A percentile compares a stretch with the other conserved stretches of the same genome.
These are phyloP conservation scores for Apostichopus leukothele DNA, from an alignment of 53 echinoderm and acorn worm species.

Conservation along the genomic window DNA sequence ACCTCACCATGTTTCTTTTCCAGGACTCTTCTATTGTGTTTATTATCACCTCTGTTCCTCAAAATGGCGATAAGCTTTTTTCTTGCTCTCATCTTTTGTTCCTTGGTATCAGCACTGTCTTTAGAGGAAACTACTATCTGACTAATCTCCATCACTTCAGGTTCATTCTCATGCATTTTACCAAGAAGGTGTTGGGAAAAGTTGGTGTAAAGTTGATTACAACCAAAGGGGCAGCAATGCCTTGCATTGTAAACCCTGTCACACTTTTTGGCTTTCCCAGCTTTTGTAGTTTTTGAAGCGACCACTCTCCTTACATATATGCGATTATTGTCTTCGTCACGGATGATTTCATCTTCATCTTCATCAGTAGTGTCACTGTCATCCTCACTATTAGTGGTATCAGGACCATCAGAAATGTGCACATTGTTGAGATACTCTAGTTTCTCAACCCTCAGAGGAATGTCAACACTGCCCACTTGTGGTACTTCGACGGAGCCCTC, in stretches of 20 bases:
- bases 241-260: slow-evolving; percentile 50
- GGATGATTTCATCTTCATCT: slow-evolving; percentile 11
- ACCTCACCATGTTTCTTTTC: slow-evolving; percentile 53
- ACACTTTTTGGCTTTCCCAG: slow-evolving; percentile 52
- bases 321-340: not conserved
- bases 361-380: not conserved
- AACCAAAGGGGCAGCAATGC: slow-evolving; percentile 55
- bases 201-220: slow-evolving; percentile 35
- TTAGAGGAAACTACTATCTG: not conserved
- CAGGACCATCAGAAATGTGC: not conserved
- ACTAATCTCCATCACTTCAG: slow-evolving; percentile 43
- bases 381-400: not conserved
- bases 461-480: not conserved
- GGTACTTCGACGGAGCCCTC: not conserved
- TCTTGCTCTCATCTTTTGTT: slow-evolving; percentile 25
- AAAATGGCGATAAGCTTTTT: slow-evolving; percentile 34
- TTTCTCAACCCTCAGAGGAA: not conserved
- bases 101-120: slow-evolving; percentile 12
- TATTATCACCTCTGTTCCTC: slow-evolving; percentile 50
- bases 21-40: slow-evolving; percentile 53
- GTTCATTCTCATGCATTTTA: slow-evolving; percentile 16
- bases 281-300: slow-evolving; percentile 5
- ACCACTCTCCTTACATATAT: slow-evolving; percentile 12
- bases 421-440: not conserved
- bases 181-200: slow-evolving; percentile 48